phyloP scores from a whole-genome alignment of 1,140 invertebrate species.

The Drosophila guanche region DNA sequence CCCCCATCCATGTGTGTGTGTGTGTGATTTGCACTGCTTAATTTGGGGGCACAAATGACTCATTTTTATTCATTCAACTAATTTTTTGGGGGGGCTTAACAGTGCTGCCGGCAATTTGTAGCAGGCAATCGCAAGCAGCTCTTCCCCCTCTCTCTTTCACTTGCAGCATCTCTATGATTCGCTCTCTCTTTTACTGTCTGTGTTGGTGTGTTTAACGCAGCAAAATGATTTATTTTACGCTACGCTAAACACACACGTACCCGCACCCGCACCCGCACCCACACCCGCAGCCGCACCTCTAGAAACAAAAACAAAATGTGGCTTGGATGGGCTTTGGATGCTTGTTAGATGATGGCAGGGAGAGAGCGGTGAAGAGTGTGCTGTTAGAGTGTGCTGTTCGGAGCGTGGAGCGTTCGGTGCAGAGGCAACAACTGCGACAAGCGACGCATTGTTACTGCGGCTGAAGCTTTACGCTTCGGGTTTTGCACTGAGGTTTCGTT shows the following conservation, averaged over 20 bases:
- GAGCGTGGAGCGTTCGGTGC: no score
- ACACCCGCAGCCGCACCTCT: no score
- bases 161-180: constrained; percentile 8
- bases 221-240: constrained; percentile 81
- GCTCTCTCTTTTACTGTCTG: neutral
- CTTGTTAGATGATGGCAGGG: neutral
- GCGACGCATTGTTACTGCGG: constrained; percentile 72
- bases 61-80: constrained; percentile 77
- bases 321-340: no score
- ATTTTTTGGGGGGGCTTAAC: constrained; percentile 45
- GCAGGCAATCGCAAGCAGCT: constrained; percentile 36
- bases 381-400: no score
- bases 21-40: constrained; percentile 55
- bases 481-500: constrained; percentile 56
- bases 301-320: constrained; percentile 29
- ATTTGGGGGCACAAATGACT: constrained; percentile 58
- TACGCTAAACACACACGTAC: constrained; percentile 69
- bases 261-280: neutral
- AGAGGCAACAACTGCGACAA: constrained; percentile 52
- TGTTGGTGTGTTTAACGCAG: constrained; percentile 56
- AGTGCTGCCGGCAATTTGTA: constrained; percentile 45
- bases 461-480: constrained; percentile 45
- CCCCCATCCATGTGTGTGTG: neutral
- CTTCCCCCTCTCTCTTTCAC: constrained; percentile 23
- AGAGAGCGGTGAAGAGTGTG: neutral